Evolutionary conservation across 2,888 invertebrate species (phyloP).

Genomic region (Micoletzkya japonica): DNA sequence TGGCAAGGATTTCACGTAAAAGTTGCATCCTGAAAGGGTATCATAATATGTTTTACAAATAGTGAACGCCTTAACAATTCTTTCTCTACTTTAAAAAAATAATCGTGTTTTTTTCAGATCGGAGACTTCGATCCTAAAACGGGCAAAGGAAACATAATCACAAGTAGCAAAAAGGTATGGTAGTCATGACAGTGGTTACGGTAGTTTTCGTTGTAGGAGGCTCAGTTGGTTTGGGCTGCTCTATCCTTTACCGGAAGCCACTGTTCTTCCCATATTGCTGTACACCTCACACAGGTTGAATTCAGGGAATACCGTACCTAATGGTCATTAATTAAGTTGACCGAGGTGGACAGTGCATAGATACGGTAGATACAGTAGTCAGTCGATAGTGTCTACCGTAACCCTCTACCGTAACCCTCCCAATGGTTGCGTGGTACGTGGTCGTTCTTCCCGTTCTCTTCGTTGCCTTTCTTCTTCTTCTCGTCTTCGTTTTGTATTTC

Average conservation of each 20-base stretch:
- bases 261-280: conserved; percentile 9
- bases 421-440: conserved; percentile 16
- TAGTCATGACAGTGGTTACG: not conserved
- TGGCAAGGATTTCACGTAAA: too few relatives aligned
- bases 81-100: too few relatives aligned
- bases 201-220: conserved; percentile 5
- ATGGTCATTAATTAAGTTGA: conserved; percentile 32
- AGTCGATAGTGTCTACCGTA: not conserved
- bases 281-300: conserved; percentile 13
- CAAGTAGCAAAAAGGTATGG: not conserved
- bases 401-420: not conserved
- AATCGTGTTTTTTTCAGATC: conserved; percentile 42
- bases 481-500: conserved; percentile 44
- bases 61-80: too few relatives aligned
- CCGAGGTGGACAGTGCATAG: conserved; percentile 28
- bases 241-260: conserved; percentile 48
- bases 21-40: too few relatives aligned
- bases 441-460: conserved; percentile 30
- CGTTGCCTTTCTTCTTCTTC: conserved; percentile 30
- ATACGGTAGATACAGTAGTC: not conserved
- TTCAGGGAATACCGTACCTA: not conserved
- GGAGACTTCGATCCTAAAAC: conserved; percentile 37
- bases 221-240: conserved; percentile 50
- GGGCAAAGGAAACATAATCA: conserved; percentile 44
- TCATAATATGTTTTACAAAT: too few relatives aligned